Evolutionary conservation across 1,140 invertebrate genomes (phyloP).

Genomic region (Akabosia matsudoensis): DNA sequence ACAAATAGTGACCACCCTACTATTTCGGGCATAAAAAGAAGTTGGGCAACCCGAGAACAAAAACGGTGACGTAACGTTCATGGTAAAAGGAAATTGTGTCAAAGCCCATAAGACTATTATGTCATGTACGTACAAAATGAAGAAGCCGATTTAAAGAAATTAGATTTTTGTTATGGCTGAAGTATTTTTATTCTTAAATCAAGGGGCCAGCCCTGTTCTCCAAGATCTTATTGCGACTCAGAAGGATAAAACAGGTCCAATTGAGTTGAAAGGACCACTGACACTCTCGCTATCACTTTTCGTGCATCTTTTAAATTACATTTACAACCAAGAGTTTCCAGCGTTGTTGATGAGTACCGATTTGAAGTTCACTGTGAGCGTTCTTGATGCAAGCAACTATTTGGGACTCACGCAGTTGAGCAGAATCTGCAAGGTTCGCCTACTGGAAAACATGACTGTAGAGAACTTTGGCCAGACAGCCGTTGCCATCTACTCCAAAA

Average conservation of each 20-base stretch:
- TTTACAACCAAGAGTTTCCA: not conserved
- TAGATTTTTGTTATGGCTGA: not conserved
- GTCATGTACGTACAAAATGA: not conserved
- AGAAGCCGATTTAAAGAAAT: not conserved
- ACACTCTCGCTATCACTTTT: not conserved
- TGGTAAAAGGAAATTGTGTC: not conserved
- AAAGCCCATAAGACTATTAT: constrained; percentile 1
- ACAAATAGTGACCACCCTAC: not conserved
- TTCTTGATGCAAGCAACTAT: not conserved
- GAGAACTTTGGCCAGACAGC: not conserved
- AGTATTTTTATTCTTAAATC: not conserved
- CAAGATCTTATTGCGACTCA: too few relatives aligned
- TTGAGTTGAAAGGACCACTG: not conserved
- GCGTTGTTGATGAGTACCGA: not conserved
- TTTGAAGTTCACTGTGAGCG: not conserved
- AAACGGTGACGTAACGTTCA: not conserved
- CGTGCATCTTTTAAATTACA: not conserved
- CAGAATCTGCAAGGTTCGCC: not conserved
- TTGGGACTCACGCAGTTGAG: not conserved
- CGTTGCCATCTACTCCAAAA: not conserved
- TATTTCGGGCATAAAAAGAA: too few relatives aligned
- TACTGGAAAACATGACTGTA: not conserved
- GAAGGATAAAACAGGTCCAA: too few relatives aligned
- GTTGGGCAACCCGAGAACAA: too few relatives aligned
- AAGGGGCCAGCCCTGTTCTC: too few relatives aligned